phyloP scores from a whole-genome alignment of 2,113 vertebrate species.

The Girardinichthys multiradiatus region DNA sequence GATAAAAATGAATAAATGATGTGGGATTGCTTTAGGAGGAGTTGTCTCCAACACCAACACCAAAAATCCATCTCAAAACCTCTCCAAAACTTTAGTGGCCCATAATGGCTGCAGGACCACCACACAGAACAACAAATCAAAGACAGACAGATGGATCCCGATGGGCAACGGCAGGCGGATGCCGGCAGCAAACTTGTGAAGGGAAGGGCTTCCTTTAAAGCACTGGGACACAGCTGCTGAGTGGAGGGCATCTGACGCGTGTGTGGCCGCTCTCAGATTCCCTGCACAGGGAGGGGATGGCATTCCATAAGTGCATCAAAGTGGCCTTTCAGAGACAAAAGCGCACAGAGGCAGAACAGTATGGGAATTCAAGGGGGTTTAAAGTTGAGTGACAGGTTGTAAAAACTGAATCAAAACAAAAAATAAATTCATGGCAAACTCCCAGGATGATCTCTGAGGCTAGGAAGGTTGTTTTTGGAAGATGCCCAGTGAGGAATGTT shows the following conservation, averaged over 20 bases:
- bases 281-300: slow-evolving; percentile 49
- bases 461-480: not conserved
- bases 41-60: slow-evolving; percentile 53
- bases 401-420: slow-evolving; percentile 19
- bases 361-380: slow-evolving; percentile 12
- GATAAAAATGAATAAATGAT: slow-evolving; percentile 54
- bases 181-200: slow-evolving; percentile 27
- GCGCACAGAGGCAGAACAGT: slow-evolving; percentile 27
- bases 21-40: slow-evolving; percentile 63
- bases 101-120: slow-evolving; percentile 41
- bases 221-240: slow-evolving; percentile 61
- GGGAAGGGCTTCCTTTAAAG: slow-evolving; percentile 27
- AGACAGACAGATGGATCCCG: slow-evolving; percentile 51
- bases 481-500: slow-evolving; percentile 5
- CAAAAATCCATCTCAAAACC: slow-evolving; percentile 5
- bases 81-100: slow-evolving; percentile 39
- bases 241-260: slow-evolving; percentile 33
- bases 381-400: slow-evolving; percentile 5
- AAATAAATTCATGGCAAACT: slow-evolving; percentile 21
- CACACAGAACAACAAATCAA: slow-evolving; percentile 65
- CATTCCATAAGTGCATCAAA: slow-evolving; percentile 72
- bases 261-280: slow-evolving; percentile 56
- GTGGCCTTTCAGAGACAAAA: slow-evolving; percentile 65
- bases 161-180: slow-evolving; percentile 15
- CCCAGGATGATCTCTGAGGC: not conserved